phyloP scores from a whole-genome alignment of 2,888 invertebrate genomes.

The Protonemura montana region DNA sequence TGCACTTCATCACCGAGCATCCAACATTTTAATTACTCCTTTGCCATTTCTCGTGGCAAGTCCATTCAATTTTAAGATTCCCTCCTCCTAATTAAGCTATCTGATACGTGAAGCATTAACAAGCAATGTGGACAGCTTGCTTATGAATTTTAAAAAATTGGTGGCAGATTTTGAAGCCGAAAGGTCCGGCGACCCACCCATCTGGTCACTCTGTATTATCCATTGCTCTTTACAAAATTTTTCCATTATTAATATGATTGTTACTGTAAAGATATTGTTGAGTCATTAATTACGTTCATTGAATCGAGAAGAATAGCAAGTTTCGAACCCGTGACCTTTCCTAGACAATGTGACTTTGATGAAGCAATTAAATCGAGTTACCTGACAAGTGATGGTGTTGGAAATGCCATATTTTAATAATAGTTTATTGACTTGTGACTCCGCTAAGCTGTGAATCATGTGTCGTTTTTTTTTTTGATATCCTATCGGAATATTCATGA shows the following conservation, averaged over 20 bases:
- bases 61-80: not conserved
- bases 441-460: not conserved
- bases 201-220: not conserved
- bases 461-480: not conserved
- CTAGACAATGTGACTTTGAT: constrained; percentile 24
- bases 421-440: constrained; percentile 4
- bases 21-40: not conserved
- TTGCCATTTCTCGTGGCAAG: not conserved
- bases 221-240: not conserved
- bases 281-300: constrained; percentile 38
- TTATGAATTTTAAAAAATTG: not conserved
- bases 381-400: not conserved
- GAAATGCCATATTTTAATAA: not conserved
- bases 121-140: not conserved
- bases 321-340: constrained; percentile 8
- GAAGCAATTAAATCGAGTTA: constrained; percentile 38
- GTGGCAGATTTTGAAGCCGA: not conserved
- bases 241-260: constrained; percentile 34
- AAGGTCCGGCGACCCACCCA: not conserved
- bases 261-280: constrained; percentile 32
- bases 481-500: not conserved
- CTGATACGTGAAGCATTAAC: not conserved
- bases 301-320: constrained; percentile 21
- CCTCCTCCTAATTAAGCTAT: not conserved
- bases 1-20: not conserved